These are phyloP conservation scores for Lepus europaeus DNA, from an alignment of 2,113 vertebrate species.

Conservation along the genomic window DNA sequence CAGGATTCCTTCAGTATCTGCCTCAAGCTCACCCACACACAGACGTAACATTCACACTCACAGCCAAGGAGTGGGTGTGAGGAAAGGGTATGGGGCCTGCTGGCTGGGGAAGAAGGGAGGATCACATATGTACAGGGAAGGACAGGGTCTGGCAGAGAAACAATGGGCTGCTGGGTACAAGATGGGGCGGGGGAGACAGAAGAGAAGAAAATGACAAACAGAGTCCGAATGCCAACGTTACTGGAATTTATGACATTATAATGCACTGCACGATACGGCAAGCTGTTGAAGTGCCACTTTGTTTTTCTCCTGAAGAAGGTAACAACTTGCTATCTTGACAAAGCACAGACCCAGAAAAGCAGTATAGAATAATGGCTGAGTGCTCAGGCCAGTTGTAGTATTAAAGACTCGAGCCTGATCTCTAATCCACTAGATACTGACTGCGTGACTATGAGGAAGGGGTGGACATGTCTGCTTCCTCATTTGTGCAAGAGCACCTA, in stretches of 20 bases:
- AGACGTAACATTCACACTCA: conserved; percentile 44
- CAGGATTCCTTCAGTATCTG: neutral
- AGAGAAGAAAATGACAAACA: conserved; percentile 29
- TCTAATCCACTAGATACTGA: neutral
- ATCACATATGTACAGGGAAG: conserved; percentile 25
- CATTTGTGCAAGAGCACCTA: neutral
- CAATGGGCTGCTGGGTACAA: neutral
- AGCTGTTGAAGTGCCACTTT: neutral
- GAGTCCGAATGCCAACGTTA: conserved; percentile 4
- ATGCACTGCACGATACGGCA: rapidly evolving
- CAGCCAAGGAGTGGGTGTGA: conserved; percentile 74
- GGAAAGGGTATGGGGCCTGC: conserved; percentile 32
- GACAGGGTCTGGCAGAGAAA: neutral
- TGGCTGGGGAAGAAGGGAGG: conserved; percentile 6
- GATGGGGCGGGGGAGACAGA: neutral
- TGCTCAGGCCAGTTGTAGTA: neutral
- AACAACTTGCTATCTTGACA: neutral
- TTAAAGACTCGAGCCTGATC: conserved; percentile 23
- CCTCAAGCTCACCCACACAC: conserved; percentile 71
- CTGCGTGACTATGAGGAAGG: neutral
- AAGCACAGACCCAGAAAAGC: conserved; percentile 21
- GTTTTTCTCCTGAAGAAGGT: neutral
- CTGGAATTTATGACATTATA: neutral
- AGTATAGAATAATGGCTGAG: neutral
- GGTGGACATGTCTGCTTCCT: neutral